phyloP scores from a whole-genome alignment of 2,113 vertebrate species.

The Neopipo cinnamomea region DNA sequence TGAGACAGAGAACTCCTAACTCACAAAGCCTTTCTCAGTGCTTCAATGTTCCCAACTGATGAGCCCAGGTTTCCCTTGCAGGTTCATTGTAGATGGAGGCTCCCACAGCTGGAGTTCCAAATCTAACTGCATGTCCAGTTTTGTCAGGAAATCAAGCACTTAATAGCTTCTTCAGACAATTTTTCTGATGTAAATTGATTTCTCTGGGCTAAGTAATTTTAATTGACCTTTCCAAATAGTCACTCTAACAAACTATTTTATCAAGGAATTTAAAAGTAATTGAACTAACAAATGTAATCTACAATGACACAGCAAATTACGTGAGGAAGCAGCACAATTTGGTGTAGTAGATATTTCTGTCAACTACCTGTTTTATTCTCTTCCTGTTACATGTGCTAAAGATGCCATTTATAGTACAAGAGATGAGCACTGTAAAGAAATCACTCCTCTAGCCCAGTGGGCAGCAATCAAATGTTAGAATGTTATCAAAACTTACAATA shows the following conservation, averaged over 20 bases:
- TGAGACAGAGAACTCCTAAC: background rate
- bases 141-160: background rate
- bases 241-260: constrained; percentile 6
- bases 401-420: background rate
- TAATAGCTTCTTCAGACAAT: background rate
- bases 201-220: constrained; percentile 8
- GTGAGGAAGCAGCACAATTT: background rate
- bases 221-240: constrained; percentile 5
- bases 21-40: background rate
- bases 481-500: background rate
- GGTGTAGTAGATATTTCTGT: background rate
- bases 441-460: background rate
- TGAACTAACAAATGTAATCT: background rate
- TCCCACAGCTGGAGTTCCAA: background rate
- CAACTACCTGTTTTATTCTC: background rate
- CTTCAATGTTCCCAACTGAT: background rate
- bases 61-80: background rate
- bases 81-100: background rate
- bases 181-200: background rate
- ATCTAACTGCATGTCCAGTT: background rate
- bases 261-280: background rate
- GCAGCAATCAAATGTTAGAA: background rate
- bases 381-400: background rate
- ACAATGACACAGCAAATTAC: background rate
- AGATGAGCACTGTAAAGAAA: background rate